These are phyloP conservation scores for Wiebesia pumilae DNA, from an alignment of 1,140 invertebrate species.

Conservation along the genomic window DNA sequence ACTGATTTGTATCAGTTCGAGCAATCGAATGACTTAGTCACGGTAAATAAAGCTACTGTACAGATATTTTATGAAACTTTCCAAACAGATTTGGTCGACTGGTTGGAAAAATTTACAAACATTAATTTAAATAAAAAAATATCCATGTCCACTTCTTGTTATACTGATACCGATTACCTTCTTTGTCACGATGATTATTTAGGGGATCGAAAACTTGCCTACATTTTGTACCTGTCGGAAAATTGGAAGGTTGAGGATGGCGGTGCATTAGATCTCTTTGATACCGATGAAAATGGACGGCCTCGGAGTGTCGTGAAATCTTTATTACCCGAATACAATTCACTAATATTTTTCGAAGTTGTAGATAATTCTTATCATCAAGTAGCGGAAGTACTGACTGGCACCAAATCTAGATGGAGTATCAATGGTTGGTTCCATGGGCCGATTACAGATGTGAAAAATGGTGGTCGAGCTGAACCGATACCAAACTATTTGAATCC, in stretches of 20 bases:
- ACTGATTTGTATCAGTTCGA: constrained; percentile 85
- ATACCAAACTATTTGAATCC: constrained; percentile 55
- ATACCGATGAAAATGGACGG: constrained; percentile 75
- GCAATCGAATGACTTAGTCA: constrained; percentile 80
- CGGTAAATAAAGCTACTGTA: constrained; percentile 75
- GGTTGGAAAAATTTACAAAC: constrained; percentile 79
- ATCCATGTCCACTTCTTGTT: constrained; percentile 83
- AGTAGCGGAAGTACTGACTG: constrained; percentile 80
- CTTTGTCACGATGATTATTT: constrained; percentile 84
- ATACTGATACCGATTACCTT: constrained; percentile 82
- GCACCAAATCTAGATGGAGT: constrained; percentile 79
- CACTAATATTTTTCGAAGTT: constrained; percentile 84
- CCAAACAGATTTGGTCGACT: constrained; percentile 76
- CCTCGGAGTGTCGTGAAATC: constrained; percentile 76
- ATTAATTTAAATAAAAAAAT: constrained; percentile 77
- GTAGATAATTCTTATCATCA: constrained; percentile 76
- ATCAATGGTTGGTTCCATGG: constrained; percentile 88
- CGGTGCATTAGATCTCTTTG: constrained; percentile 81
- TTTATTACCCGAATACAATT: constrained; percentile 81
- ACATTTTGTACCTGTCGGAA: constrained; percentile 80
- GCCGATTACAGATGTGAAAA: constrained; percentile 56
- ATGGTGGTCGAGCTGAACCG: constrained; percentile 47
- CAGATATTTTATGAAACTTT: constrained; percentile 76
- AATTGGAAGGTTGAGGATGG: constrained; percentile 79
- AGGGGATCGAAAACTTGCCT: constrained; percentile 82